Evolutionary conservation across 1,140 invertebrate species (phyloP).

Genomic region (Cotesia glomerata): DNA sequence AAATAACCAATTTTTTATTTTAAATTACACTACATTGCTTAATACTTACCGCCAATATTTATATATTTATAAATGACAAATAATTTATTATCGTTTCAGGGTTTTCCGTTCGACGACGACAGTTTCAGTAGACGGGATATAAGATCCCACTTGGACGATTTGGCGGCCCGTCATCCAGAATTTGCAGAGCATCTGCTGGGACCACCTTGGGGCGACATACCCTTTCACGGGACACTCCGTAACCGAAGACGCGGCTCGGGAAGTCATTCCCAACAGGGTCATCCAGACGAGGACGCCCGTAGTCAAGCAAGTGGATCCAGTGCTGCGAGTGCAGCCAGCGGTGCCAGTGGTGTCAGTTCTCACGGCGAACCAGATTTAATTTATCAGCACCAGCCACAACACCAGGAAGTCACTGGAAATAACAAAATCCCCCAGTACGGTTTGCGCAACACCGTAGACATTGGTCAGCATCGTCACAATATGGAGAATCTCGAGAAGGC

Average conservation of each 20-base stretch:
- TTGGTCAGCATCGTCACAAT: constrained; percentile 66
- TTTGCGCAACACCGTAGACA: constrained; percentile 77
- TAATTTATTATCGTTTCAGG: constrained; percentile 61
- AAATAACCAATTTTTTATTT: too few species aligned
- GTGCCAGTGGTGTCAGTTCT: constrained; percentile 45
- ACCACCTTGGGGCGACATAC: constrained; percentile 59
- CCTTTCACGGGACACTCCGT: constrained; percentile 46
- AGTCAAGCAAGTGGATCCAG: constrained; percentile 56
- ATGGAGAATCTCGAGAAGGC: constrained; percentile 67
- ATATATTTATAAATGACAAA: not conserved
- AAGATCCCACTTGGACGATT: constrained; percentile 65
- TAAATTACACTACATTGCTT: not conserved
- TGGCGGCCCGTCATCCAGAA: constrained; percentile 68
- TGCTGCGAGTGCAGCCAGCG: constrained; percentile 52
- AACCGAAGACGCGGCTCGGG: constrained; percentile 54
- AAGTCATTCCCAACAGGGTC: constrained; percentile 42
- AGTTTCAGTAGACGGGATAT: constrained; percentile 65
- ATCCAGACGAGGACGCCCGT: constrained; percentile 57
- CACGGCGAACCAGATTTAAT: constrained; percentile 50
- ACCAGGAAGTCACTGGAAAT: constrained; percentile 6
- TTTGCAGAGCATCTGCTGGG: constrained; percentile 66
- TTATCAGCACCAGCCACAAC: constrained; percentile 34
- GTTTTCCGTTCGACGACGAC: constrained; percentile 72
- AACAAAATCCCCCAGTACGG: constrained; percentile 71
- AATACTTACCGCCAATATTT: not conserved